These are phyloP conservation scores for Thymelicus acteon DNA, from an alignment of 2,888 invertebrate genomes.

Conservation along the genomic window DNA sequence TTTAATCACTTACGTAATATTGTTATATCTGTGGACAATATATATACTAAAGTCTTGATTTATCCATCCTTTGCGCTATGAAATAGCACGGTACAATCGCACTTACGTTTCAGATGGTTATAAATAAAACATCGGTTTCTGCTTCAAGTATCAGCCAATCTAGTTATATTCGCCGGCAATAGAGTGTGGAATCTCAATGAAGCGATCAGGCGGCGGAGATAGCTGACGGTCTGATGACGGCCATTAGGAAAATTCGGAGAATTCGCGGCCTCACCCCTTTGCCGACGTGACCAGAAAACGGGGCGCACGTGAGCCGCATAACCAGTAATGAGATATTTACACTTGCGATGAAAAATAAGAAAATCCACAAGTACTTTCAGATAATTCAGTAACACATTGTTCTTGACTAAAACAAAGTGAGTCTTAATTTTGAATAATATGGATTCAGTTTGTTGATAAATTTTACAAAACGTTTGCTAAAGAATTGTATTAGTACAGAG, in stretches of 20 bases:
- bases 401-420: not conserved
- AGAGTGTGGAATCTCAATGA: slow-evolving; percentile 51
- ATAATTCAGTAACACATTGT: not conserved
- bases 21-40: no score
- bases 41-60: not conserved
- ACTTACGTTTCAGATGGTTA: not conserved
- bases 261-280: slow-evolving; percentile 74
- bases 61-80: not conserved
- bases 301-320: slow-evolving; percentile 56
- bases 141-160: slow-evolving; percentile 29
- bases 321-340: slow-evolving; percentile 45
- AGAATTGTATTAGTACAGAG: no score
- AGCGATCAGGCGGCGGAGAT: slow-evolving; percentile 58
- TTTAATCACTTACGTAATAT: no score
- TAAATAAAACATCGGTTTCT: slow-evolving; percentile 14
- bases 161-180: slow-evolving; percentile 26
- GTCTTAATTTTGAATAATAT: not conserved
- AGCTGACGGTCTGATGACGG: slow-evolving; percentile 63
- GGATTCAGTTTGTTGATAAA: no score
- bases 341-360: slow-evolving; percentile 28
- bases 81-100: slow-evolving; percentile 1
- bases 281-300: slow-evolving; percentile 66
- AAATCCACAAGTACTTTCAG: slow-evolving; percentile 11
- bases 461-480: no score
- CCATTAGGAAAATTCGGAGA: slow-evolving; percentile 69